A percentile compares a stretch with the other conserved stretches of the same genome.
phyloP scores from a whole-genome alignment of 2,797 vertebrate genomes.

The Acrocephalus scirpaceus region DNA sequence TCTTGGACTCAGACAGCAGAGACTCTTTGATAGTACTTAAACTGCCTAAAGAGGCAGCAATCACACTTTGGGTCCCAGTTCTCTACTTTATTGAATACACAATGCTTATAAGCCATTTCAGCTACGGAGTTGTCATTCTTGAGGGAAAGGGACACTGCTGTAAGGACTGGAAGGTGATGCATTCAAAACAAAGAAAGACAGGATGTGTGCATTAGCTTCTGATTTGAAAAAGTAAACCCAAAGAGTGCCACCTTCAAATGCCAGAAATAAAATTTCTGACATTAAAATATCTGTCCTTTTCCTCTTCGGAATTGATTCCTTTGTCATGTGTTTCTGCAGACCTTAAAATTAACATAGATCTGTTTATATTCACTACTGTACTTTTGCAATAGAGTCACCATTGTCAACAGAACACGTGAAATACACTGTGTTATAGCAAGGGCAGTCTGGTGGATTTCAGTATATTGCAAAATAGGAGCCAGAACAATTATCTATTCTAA shows the following conservation, averaged over 20 bases:
- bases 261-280: neutral
- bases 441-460: neutral
- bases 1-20: neutral
- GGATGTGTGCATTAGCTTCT: neutral
- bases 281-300: neutral
- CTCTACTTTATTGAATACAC: neutral
- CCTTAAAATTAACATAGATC: constrained; percentile 42
- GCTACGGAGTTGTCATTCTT: neutral
- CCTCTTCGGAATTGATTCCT: neutral
- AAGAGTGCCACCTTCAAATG: neutral
- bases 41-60: neutral
- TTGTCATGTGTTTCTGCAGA: neutral
- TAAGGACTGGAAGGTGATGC: neutral
- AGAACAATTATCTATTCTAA: neutral
- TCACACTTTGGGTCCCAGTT: neutral
- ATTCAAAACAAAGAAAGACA: neutral
- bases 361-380: constrained; percentile 19
- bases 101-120: neutral
- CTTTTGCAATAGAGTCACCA: neutral
- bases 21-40: neutral
- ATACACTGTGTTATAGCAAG: neutral
- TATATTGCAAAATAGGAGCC: neutral
- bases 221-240: neutral
- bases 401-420: neutral
- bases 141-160: neutral